Conservation (phyloP, 1,140 invertebrate species). For the Pseudomyrmex sp. region DNA sequence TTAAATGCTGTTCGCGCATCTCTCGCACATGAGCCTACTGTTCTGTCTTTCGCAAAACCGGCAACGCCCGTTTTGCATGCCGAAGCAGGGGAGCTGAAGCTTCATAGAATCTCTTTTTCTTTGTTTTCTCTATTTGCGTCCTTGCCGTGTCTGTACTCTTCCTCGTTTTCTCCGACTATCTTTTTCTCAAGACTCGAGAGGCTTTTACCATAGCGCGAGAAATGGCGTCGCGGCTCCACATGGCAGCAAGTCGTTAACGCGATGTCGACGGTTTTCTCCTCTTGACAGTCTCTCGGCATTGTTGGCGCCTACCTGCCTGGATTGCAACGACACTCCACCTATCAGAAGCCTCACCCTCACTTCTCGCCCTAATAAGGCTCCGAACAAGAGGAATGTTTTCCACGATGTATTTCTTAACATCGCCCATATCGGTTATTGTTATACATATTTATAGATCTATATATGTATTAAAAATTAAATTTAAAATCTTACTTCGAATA, state of each 20-base stretch:
- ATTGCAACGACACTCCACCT: constrained; percentile 68
- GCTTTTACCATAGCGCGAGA: constrained; percentile 70
- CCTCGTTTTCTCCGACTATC: constrained; percentile 38
- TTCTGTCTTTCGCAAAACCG: constrained; percentile 73
- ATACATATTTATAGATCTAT: too few species aligned
- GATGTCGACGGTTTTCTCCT: constrained; percentile 74
- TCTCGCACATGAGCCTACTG: constrained; percentile 65
- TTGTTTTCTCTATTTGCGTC: constrained; percentile 43
- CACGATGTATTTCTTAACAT: constrained; percentile 9
- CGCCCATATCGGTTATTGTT: not conserved
- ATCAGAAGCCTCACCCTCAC: constrained; percentile 72
- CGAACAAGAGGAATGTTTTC: constrained; percentile 51
- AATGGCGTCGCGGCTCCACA: constrained; percentile 72
- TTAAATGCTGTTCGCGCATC: constrained; percentile 39
- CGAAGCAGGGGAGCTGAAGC: constrained; percentile 54
- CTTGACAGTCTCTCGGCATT: constrained; percentile 72
- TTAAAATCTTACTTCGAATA: not conserved
- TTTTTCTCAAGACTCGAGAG: constrained; percentile 56
- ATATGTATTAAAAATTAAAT: not conserved
- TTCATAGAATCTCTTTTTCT: constrained; percentile 58
- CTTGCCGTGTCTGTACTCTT: constrained; percentile 1
- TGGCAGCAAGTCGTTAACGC: constrained; percentile 76
- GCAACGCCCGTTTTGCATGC: constrained; percentile 75
- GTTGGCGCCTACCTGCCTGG: constrained; percentile 75
- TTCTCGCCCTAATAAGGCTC: constrained; percentile 70